Evolutionary conservation across 2,797 vertebrate genomes (phyloP), one percentile per base, ranked within the genome.

Genomic region (Falco columbarius): DNA sequence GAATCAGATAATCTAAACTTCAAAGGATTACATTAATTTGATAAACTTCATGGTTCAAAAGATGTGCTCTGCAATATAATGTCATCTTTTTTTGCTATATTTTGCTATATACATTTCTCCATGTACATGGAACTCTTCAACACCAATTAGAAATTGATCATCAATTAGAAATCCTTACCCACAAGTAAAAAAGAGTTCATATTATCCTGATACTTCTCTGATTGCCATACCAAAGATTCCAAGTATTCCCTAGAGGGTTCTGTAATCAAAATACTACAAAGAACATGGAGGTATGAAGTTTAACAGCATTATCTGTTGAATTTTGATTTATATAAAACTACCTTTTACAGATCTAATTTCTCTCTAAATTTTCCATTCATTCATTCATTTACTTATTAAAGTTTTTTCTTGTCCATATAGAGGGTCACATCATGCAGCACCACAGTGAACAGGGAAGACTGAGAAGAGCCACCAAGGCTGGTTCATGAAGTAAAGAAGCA

Each of bases 151-250:
- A 83, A 75, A 65, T 4, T 30, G 18, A 75, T 44, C 7, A 73
- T 59, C n/a, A 63, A 52, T 40, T 59, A 91, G 65, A 88, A 72
- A 72, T 88, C 49, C 96, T 98, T 98, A 99, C 99, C 99, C 93
- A 98, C 73, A 86, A 99, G 96, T 49, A 99, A 96, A 81, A 98
- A 95, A 42, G 95, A 65, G 22, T 96, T 94, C 81, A 98, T 89
- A 76, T 91, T 96, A 72, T 94, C 86, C 47, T 36, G 97, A 91
- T 98, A 98, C 94, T 98, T 99, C 98, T 99, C 99, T 92, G 98
- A 98, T 6, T 97, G 98, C 98, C 98, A 99, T 19, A 98, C 58
- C 7, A 76, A 83, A 30, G 30, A 84, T 94, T 98, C 97, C 93
- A 98, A 97, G 63, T 97, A 95, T 70, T 94, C 89, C 75, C 92